Conservation (phyloP, 2,888 invertebrate genomes). For the Drosophila differens region DNA sequence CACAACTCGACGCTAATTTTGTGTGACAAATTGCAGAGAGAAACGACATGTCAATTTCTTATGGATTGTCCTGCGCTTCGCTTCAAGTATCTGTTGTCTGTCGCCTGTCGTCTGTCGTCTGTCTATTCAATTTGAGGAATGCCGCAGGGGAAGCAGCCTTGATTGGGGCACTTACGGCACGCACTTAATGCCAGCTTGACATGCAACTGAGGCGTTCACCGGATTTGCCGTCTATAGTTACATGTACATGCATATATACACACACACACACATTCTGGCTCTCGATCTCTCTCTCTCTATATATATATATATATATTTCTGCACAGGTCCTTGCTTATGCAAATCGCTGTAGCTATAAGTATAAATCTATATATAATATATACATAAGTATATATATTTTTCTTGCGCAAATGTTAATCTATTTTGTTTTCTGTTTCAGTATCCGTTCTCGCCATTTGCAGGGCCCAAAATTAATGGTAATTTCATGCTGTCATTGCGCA, state of each 20-base stretch:
- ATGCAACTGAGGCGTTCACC: conserved; percentile 54
- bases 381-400: conserved; percentile 17
- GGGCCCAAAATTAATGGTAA: conserved; percentile 58
- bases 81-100: conserved; percentile 39
- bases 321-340: conserved; percentile 19
- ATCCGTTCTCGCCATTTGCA: conserved; percentile 40
- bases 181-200: conserved; percentile 62
- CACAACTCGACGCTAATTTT: conserved; percentile 62
- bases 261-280: background rate
- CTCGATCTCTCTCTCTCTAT: background rate
- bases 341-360: conserved; percentile 34
- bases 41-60: conserved; percentile 64
- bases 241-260: background rate
- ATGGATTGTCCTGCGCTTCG: conserved; percentile 30
- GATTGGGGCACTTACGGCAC: conserved; percentile 51
- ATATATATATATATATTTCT: no score
- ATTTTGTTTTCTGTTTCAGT: conserved; percentile 47
- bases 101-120: conserved; percentile 41
- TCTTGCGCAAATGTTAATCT: conserved; percentile 49
- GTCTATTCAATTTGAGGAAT: conserved; percentile 54
- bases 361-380: conserved; percentile 17
- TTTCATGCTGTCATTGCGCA: conserved; percentile 64
- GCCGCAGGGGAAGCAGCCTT: conserved; percentile 26
- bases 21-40: conserved; percentile 68
- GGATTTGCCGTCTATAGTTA: background rate